Base-by-base conservation (phyloP, 2,888 invertebrate genomes). In the Perizoma flavofasciatum region DNA sequence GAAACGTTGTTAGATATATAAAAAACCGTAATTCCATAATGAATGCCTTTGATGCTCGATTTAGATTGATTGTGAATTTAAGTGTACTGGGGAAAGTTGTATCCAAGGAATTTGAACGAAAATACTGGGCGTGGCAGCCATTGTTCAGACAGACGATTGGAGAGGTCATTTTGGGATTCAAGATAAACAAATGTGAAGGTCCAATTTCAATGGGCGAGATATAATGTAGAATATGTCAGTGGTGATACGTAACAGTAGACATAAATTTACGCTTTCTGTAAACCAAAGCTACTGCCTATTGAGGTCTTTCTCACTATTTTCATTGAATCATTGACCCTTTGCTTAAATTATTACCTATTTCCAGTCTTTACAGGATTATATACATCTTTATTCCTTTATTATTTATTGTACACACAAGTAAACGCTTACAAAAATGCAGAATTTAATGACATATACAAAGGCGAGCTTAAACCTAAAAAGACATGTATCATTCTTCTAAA, bases 131-230 rank as follows among this genome's bases (percentile, higher is more conserved):
- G 58, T 62, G 58, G 55, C 32, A 6, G 35, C 58, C 32, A 58
- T 62, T 62, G 62, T 62, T 57, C 45, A 11, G n/a, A 49, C 57
- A 44, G 47, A 40, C 50, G 43, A 54, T 53, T 43, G 56, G 55
- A 61, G 61, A 56, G 61, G 58, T 62, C 61, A 62, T 39, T 52
- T 59, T 48, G 52, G 55, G 57, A 62, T 49, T 47, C 58, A 51
- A 58, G 55, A 62, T 62, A 62, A 51, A 58, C 58, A 62, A 56
- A 62, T 55, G 55, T 46, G 45, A 44, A 58, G 57, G 49, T 55
- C 62, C 47, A 58, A 47, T 55, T 62, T 62, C 58, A 58, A 58
- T 62, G 48, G 61, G 35, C 57, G 39, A 51, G 52, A 56, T 55
- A 11, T 39, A 52, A 60, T 52, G 48, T 46, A 55, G 48, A 60